Evolutionary conservation across 2,888 invertebrate species (phyloP).

Genomic region (Tenthredo mesomela): DNA sequence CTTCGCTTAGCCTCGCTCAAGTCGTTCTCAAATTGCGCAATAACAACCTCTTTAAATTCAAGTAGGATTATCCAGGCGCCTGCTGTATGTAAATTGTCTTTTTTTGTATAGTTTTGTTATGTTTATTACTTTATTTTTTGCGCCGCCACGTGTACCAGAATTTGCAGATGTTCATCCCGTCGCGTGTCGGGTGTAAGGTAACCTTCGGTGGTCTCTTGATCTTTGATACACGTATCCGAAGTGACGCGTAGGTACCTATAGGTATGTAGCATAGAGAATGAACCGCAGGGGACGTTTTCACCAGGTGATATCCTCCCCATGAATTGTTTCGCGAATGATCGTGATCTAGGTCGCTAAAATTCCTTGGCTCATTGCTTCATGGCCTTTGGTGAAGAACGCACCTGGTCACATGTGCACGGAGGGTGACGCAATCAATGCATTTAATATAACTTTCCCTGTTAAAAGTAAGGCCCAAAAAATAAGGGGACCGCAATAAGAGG

Average conservation of each 20-base stretch:
- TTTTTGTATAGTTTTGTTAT: background rate
- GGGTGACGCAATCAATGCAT: constrained; percentile 50
- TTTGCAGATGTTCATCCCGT: constrained; percentile 49
- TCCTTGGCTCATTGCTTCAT: background rate
- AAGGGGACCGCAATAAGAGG: constrained; percentile 27
- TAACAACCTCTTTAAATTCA: constrained; percentile 18
- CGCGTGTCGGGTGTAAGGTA: constrained; percentile 31
- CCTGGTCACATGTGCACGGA: constrained; percentile 9
- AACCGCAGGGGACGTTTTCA: constrained; percentile 14
- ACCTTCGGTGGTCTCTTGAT: constrained; percentile 31
- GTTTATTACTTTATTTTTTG: constrained; percentile 16
- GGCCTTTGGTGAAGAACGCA: background rate
- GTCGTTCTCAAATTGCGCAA: constrained; percentile 13
- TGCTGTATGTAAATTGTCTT: constrained; percentile 24
- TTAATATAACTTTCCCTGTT: constrained; percentile 24
- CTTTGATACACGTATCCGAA: background rate
- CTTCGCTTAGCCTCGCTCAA: background rate
- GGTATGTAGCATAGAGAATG: background rate
- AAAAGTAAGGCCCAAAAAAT: constrained; percentile 39
- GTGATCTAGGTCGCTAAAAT: constrained; percentile 30
- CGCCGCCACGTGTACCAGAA: background rate
- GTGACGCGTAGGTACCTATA: background rate
- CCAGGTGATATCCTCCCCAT: constrained; percentile 31
- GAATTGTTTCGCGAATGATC: constrained; percentile 39
- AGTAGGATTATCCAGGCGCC: constrained; percentile 35